Base-by-base conservation (phyloP, 2,113 vertebrate genomes). In the Microtus richardsoni region DNA sequence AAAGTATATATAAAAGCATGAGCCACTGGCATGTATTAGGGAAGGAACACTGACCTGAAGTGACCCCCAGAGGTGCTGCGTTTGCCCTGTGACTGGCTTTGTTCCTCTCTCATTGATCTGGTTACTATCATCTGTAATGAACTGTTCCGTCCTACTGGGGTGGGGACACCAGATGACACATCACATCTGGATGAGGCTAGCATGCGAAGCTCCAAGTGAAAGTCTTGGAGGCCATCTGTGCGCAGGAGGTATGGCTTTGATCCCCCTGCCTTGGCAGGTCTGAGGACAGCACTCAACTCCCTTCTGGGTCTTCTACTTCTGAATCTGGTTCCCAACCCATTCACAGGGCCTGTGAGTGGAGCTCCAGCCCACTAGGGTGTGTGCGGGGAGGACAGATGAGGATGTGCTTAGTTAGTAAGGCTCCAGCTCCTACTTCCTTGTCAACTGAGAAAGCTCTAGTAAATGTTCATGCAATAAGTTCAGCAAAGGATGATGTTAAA, bases 271-370 rank as follows among this genome's bases (percentile, higher is more conserved):
- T 28, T 36, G 60, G 39, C 30, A n/a, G 16, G 89, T 28, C 64
- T 41, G 58, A 79, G 30, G 74, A 30, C 16, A 33, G 3, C 66
- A 30, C 60, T 85, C 16, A 4, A 33, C 52, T 54, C 74, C 41
- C 82, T 88, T 68, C 91, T 91, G 12, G 21, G 39, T 77, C 94
- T 66, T 64, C 49, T 26, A 64, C 47, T 74, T 78, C 96, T 95
- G 47, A 79, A 70, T 66, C 41, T 66, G 88, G 54, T 92, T 88
- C 39, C 49, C 47, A 74, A 62, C 73, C 41, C 47, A 6, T n/a
- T 44, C 87, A 74, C 26, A 49, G 7, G 75, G 13, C 41, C 68
- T 39, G 71, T 85, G 83, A 52, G 52, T 19, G 13, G 9, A 68
- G 54, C n/a, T 49, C 21, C 28, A 30, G n/a, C 47, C 4, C 8